Conservation (phyloP, 1,140 invertebrate genomes). For the Psix sp. region DNA sequence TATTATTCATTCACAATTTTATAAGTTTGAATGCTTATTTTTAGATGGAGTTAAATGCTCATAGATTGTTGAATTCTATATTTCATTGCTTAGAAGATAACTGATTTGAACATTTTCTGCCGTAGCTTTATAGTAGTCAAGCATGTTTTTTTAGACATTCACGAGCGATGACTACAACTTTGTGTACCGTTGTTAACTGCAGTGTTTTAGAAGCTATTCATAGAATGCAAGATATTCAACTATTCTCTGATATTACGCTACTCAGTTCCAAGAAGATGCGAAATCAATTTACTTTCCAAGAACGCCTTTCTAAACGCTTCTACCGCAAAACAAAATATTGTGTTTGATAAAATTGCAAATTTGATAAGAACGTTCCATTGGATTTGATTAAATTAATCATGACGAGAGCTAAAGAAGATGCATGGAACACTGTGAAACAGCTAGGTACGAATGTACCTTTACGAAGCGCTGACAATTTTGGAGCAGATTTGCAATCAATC, state of each 20-base stretch:
- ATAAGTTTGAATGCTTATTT: constrained; percentile 20
- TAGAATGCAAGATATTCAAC: background rate
- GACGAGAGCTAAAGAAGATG: constrained; percentile 10
- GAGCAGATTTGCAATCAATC: constrained; percentile 5
- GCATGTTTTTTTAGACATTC: constrained; percentile 7
- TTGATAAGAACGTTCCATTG: constrained; percentile 19
- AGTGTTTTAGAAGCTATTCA: background rate
- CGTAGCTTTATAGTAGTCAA: constrained; percentile 30
- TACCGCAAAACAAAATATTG: constrained; percentile 30
- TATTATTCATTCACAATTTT: constrained; percentile 31
- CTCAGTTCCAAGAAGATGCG: constrained; percentile 2
- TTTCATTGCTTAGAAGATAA: constrained; percentile 11
- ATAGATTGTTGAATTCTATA: constrained; percentile 26
- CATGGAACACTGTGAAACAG: constrained; percentile 5
- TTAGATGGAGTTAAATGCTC: constrained; percentile 29
- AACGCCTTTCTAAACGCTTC: constrained; percentile 33
- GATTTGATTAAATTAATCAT: constrained; percentile 11
- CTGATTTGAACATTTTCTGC: constrained; percentile 13
- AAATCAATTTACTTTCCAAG: constrained; percentile 23
- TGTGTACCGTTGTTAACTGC: background rate
- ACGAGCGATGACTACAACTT: background rate
- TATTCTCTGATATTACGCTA: background rate
- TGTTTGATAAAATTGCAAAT: constrained; percentile 12
- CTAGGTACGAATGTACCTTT: constrained; percentile 11
- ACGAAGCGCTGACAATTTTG: constrained; percentile 13